These are phyloP conservation scores for Caretta caretta DNA, from an alignment of 2,113 vertebrate species.

Conservation along the genomic window DNA sequence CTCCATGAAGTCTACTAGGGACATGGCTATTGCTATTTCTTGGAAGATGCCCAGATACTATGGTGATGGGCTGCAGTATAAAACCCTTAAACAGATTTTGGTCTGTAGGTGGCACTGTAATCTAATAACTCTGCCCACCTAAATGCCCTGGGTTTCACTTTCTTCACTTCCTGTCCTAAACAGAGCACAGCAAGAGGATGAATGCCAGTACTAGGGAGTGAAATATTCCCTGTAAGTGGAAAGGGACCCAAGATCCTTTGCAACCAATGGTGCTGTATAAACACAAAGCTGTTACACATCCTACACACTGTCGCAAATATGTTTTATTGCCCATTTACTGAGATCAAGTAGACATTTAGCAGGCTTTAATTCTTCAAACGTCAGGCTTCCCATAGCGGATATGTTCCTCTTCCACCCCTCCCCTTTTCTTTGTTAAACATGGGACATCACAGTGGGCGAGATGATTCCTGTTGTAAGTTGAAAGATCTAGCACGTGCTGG, in stretches of 20 bases:
- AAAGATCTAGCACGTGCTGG: conserved; percentile 61
- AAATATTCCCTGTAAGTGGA: neutral
- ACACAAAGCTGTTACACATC: conserved; percentile 22
- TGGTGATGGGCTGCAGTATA: neutral
- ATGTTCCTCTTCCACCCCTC: conserved; percentile 35
- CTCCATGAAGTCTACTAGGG: neutral
- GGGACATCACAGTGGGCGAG: conserved; percentile 53
- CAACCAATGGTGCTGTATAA: conserved; percentile 33
- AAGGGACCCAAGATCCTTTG: conserved; percentile 38
- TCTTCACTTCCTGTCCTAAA: neutral
- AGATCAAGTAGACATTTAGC: conserved; percentile 37
- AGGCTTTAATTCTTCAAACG: conserved; percentile 67
- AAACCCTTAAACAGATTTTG: neutral
- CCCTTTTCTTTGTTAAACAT: conserved; percentile 50
- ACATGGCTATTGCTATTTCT: neutral
- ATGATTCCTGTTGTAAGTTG: conserved; percentile 67
- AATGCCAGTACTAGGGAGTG: neutral
- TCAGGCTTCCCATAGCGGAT: conserved; percentile 56
- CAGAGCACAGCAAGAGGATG: neutral
- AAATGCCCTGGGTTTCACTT: conserved; percentile 25
- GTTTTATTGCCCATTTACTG: conserved; percentile 51
- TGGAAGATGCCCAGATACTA: neutral
- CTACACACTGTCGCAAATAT: conserved; percentile 11
- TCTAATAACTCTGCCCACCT: neutral
- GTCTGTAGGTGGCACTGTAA: neutral